These are phyloP conservation scores for Crepidodera aurea DNA, from an alignment of 2,888 invertebrate species.

Conservation along the genomic window DNA sequence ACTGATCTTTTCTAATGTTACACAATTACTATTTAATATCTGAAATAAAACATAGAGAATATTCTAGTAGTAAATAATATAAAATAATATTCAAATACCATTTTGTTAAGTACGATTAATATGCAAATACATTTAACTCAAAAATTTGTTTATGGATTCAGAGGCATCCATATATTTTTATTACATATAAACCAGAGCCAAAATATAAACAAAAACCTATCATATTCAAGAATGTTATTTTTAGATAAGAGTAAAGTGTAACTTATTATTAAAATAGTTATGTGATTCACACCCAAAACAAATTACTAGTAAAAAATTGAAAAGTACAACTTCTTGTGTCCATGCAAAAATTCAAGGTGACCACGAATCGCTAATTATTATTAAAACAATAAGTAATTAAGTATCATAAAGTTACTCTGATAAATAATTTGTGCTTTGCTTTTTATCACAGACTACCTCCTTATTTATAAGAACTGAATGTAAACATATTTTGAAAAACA, in stretches of 20 bases:
- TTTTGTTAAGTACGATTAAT: too few relatives aligned
- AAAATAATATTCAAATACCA: too few relatives aligned
- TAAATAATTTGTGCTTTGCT: conserved; percentile 22
- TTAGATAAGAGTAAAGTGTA: conserved; percentile 20
- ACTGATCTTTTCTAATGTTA: too few relatives aligned
- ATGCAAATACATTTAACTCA: too few relatives aligned
- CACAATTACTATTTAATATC: too few relatives aligned
- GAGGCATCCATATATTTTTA: conserved; percentile 1
- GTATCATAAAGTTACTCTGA: conserved; percentile 7
- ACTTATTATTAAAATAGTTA: conserved; percentile 27
- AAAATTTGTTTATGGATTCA: neutral
- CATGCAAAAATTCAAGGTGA: conserved; percentile 25
- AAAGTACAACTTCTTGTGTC: conserved; percentile 15
- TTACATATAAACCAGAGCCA: conserved; percentile 13
- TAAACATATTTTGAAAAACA: conserved; percentile 26
- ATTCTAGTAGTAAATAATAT: too few relatives aligned
- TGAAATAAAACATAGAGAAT: too few relatives aligned
- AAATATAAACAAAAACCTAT: conserved; percentile 27
- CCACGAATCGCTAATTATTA: conserved; percentile 11
- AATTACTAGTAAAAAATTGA: conserved; percentile 3
- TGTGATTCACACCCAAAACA: conserved; percentile 26
- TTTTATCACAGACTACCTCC: conserved; percentile 23
- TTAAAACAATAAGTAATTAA: conserved; percentile 20
- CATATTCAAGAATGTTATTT: conserved; percentile 25
- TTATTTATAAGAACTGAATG: conserved; percentile 27